Base-by-base conservation (phyloP, 1,140 invertebrate genomes). In the Hylaeus volcanicus region DNA sequence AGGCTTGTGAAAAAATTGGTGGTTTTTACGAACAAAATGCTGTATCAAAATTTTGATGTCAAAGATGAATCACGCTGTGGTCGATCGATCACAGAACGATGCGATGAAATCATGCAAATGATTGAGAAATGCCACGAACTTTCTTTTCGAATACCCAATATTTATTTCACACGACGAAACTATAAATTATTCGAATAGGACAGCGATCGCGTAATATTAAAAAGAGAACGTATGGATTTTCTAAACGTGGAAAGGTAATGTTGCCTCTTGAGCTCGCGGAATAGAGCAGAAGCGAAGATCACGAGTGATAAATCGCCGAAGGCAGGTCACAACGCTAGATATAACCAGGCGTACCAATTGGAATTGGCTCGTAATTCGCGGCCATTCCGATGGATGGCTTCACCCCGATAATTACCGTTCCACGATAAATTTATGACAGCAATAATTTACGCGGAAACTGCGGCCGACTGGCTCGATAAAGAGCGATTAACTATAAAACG, bases 381-480 rank as follows among this genome's bases (percentile, higher is more conserved):
- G 63, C 72, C 83, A 82, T 88, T 81, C 72, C 79, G 81, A 79
- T 72, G 83, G 82, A 86, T 82, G 80, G 81, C 84, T 83, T 64
- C 70, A 61, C 69, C 69, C 79, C 77, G 79, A 88, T 89, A 89
- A 89, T 89, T 89, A 89, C 87, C 86, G 88, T 82, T 88, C 74
- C 74, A 69, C 81, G 86, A 87, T 88, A 87, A 88, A 89, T 89
- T 89, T 88, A 89, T 87, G 87, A 88, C 79, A 84, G 87, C 83
- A 84, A 89, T 89, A 88, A 88, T 88, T 88, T 86, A 83, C 68
- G 79, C 74, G 79, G 76, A 85, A 88, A 85, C 82, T 85, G 86
- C 79, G 83, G 68, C 83, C 86, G 86, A 80, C 74, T 85, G 83
- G 74, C 65, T 84, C 78, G 86, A 87, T 87, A 87, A 87, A 87